Percentiles rank a stretch among this genome's conserved stretches.
These are phyloP conservation scores for Butorides virescens DNA, from an alignment of 2,113 vertebrate species.

Conservation along the genomic window DNA sequence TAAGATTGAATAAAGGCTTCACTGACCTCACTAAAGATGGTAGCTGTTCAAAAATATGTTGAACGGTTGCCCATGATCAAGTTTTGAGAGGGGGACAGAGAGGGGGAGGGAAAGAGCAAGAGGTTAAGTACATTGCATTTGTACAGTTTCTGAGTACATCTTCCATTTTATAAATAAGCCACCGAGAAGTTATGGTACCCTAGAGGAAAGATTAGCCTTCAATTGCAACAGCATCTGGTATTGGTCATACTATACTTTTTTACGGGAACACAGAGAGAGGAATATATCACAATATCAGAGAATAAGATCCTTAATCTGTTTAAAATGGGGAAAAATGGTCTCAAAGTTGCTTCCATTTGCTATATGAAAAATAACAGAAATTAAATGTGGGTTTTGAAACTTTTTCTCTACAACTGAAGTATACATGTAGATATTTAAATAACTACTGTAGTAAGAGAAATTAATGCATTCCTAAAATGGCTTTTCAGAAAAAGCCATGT, in stretches of 20 bases:
- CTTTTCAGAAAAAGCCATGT: background rate
- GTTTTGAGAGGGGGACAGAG: background rate
- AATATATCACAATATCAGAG: background rate
- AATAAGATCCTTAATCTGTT: background rate
- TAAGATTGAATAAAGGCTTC: background rate
- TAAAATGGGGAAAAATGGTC: background rate
- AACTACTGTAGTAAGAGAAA: background rate
- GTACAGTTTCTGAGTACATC: background rate
- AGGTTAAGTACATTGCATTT: background rate
- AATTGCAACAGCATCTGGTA: background rate
- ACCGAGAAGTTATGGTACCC: background rate
- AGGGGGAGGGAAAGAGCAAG: background rate
- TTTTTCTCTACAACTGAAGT: background rate
- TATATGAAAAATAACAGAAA: background rate
- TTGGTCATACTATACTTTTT: background rate
- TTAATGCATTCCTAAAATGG: background rate
- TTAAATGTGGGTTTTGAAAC: background rate
- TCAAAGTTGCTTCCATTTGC: background rate
- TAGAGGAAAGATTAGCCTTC: background rate
- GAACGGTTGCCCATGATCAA: background rate
- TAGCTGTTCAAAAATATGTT: background rate
- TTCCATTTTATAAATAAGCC: background rate
- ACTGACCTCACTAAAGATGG: background rate
- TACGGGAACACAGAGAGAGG: background rate
- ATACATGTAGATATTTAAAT: background rate